Evolutionary conservation across 2,113 vertebrate species (phyloP), one percentile per base, ranked within the genome.

Genomic region (Ctenomys sociabilis): DNA sequence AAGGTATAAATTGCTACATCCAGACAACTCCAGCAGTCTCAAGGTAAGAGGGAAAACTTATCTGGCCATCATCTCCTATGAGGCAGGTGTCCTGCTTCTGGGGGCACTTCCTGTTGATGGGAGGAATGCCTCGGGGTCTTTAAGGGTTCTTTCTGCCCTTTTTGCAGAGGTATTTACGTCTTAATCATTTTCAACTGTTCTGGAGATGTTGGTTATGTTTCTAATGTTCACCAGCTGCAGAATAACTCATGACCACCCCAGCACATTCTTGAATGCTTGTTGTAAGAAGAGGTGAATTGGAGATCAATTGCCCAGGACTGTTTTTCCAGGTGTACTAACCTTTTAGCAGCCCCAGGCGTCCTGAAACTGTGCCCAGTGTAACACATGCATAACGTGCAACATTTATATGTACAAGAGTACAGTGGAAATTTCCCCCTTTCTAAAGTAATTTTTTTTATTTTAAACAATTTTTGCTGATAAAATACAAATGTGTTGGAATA

Each of bases 231-330:
- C 75, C 93, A 95, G 77, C 73, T 92, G 92, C 75, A 89, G 40
- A 75, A 7, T 59, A 22, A 87, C 87, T 91, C 16, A 0, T 94
- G 94, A 90, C 22, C 61, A 40, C 35, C 24, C 37, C 14, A 17
- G 78, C 73, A 49, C 89, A 87, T 95, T 97, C 84, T 91, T 89
- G 45, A 96, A 80, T 16, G 83, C 93, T 96, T 85, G 85, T 73
- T 61, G 43, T 85, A 54, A 85, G 68, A 73, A 80, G 35, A 49
- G 63, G 61, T 7, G 43, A 54, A 32, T 37, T 30, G n/a, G 49
- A 91, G 80, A 63, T 82, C 85, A 54, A 59, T 88, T 73, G 91
- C 86, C 80, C 45, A 21, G 78, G 80, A 91, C 63, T 97, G 86
- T 96, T 96, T 94, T 73, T 94, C 45, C 86, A 93, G 94, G 93